Conservation (phyloP, 2,113 vertebrate species). For the Cathartes aura region DNA sequence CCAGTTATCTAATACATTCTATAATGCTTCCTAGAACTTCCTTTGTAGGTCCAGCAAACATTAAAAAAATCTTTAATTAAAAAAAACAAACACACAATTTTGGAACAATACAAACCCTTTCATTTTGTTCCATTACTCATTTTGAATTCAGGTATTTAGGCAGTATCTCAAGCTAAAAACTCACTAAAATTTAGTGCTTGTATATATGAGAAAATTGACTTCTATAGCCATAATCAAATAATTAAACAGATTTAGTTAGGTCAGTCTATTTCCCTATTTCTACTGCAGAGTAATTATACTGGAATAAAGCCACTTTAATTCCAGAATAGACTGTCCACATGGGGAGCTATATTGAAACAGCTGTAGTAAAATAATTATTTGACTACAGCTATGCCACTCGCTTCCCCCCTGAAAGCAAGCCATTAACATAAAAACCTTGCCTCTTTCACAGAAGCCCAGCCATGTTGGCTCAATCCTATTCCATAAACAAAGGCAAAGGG, state of each 20-base stretch:
- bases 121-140: background rate
- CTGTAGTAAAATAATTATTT: conserved; percentile 49
- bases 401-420: background rate
- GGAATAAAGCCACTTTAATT: conserved; percentile 52
- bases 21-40: background rate
- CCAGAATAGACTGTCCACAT: background rate
- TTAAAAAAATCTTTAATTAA: background rate
- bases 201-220: background rate
- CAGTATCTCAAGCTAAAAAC: background rate
- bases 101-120: background rate
- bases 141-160: background rate
- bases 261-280: background rate
- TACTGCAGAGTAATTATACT: background rate
- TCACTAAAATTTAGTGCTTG: background rate
- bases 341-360: conserved; percentile 27
- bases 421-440: background rate
- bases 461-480: background rate
- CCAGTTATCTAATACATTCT: background rate
- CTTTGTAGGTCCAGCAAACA: background rate
- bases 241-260: conserved; percentile 12
- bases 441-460: background rate
- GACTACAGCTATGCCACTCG: background rate
- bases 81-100: background rate
- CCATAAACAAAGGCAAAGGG: background rate
- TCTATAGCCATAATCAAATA: background rate